Conservation (phyloP, 1,140 invertebrate species). For the Drosophila pruinosa region DNA sequence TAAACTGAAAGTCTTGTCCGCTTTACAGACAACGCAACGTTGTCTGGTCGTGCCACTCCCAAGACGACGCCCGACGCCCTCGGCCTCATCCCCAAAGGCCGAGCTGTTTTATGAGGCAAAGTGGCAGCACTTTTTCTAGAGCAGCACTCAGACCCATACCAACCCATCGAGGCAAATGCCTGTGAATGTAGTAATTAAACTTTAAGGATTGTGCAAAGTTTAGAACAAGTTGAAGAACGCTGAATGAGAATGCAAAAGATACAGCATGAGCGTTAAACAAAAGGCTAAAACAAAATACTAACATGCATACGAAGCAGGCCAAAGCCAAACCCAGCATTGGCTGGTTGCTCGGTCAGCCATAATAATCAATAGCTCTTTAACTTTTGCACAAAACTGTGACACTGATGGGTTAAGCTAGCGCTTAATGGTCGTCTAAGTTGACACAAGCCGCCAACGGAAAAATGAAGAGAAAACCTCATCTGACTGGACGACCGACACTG, state of each 20-base stretch:
- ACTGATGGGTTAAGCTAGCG: constrained; percentile 75
- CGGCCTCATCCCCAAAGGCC: constrained; percentile 29
- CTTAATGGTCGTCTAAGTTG: constrained; percentile 73
- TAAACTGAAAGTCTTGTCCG: constrained; percentile 76
- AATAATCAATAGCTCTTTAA: constrained; percentile 75
- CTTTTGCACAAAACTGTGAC: constrained; percentile 56
- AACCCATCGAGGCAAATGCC: background rate
- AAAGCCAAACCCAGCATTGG: background rate
- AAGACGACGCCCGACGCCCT: constrained; percentile 5
- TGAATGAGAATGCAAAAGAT: constrained; percentile 12
- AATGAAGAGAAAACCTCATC: constrained; percentile 20
- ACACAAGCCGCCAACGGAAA: constrained; percentile 46
- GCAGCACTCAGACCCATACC: constrained; percentile 34
- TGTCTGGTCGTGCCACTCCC: constrained; percentile 34
- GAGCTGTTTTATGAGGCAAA: constrained; percentile 68
- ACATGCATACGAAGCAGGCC: background rate
- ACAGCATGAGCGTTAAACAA: constrained; percentile 40
- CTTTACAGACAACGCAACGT: constrained; percentile 35
- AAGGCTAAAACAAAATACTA: constrained; percentile 32
- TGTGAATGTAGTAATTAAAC: constrained; percentile 70
- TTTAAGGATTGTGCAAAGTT: constrained; percentile 68
- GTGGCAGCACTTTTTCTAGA: constrained; percentile 73
- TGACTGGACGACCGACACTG: background rate
- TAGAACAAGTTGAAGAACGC: constrained; percentile 8
- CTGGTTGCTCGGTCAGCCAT: background rate